Percentiles rank a stretch among this genome's conserved stretches.
Evolutionary conservation across 2,113 vertebrate genomes (phyloP).

Genomic region (Garra rufa): DNA sequence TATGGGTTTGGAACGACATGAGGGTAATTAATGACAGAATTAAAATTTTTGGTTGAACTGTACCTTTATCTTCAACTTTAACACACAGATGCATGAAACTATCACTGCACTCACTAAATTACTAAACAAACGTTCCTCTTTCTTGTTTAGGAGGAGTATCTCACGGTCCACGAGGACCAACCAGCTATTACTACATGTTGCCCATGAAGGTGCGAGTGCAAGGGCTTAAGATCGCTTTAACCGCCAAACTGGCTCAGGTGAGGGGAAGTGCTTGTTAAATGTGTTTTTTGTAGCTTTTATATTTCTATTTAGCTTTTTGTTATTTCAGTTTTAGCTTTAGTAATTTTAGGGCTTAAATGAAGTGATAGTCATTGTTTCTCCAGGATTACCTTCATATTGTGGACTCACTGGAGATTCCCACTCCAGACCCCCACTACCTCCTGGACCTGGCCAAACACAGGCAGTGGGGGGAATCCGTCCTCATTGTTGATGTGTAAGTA

Average conservation of each 20-base stretch:
- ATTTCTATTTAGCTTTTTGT: too few relatives aligned
- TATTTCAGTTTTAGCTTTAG: too few relatives aligned
- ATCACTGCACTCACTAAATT: neutral
- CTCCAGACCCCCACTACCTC: constrained; percentile 82
- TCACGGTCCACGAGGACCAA: constrained; percentile 89
- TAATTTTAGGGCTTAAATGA: neutral
- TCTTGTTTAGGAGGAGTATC: constrained; percentile 79
- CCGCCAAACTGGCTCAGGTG: constrained; percentile 87
- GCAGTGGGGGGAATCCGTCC: constrained; percentile 83
- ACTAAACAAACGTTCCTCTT: neutral
- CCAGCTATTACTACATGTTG: constrained; percentile 91
- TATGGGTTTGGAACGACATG: too few relatives aligned
- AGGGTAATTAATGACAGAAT: too few relatives aligned
- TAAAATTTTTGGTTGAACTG: too few relatives aligned
- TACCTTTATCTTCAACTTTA: too few relatives aligned
- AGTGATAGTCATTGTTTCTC: neutral
- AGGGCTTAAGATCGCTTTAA: constrained; percentile 86
- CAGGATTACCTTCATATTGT: constrained; percentile 84
- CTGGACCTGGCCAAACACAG: constrained; percentile 76
- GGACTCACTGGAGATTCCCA: constrained; percentile 83
- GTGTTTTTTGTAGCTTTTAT: too few relatives aligned
- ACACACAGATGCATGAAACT: neutral
- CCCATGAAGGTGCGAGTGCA: constrained; percentile 87
- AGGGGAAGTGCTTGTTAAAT: too few relatives aligned
- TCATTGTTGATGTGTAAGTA: constrained; percentile 86